Percentiles rank a stretch among this genome's conserved stretches.
Evolutionary conservation across 2,888 invertebrate species (phyloP).

Genomic region (Apeira syringaria): DNA sequence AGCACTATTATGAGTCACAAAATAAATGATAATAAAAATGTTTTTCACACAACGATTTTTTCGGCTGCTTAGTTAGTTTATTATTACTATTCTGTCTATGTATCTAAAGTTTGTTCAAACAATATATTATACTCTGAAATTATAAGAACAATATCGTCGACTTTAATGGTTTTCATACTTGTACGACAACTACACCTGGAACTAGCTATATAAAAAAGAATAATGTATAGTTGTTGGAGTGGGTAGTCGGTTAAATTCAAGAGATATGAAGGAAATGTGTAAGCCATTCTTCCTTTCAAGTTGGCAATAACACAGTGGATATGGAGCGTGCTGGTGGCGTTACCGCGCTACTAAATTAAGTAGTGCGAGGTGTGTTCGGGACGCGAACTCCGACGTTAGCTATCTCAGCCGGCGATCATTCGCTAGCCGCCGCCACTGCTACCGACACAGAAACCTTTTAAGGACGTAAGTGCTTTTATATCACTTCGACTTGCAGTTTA

Average conservation of each 20-base stretch:
- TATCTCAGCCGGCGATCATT: slow-evolving; percentile 60
- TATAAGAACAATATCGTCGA: slow-evolving; percentile 32
- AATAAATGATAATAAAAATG: too few species aligned
- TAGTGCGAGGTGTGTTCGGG: slow-evolving; percentile 47
- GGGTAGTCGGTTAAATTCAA: slow-evolving; percentile 69
- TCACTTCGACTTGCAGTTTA: slow-evolving; percentile 42
- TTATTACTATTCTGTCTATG: too few species aligned
- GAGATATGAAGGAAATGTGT: slow-evolving; percentile 77
- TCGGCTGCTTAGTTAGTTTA: too few species aligned
- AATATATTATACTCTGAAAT: slow-evolving; percentile 31
- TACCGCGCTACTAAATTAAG: slow-evolving; percentile 78
- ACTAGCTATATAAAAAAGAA: slow-evolving; percentile 55
- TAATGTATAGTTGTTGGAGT: slow-evolving; percentile 61
- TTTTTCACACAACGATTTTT: too few species aligned
- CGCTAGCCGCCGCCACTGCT: slow-evolving; percentile 49
- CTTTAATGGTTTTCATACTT: too few species aligned
- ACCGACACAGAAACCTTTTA: slow-evolving; percentile 48
- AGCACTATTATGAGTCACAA: too few species aligned
- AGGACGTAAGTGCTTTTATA: slow-evolving; percentile 49
- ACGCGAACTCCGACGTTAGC: slow-evolving; percentile 59
- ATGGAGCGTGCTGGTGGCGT: slow-evolving; percentile 79
- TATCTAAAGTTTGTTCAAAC: too few species aligned
- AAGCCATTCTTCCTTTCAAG: slow-evolving; percentile 78
- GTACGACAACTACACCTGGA: slow-evolving; percentile 40
- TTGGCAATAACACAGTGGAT: slow-evolving; percentile 79